Conservation (phyloP, 2,113 vertebrate genomes). For the Puntigrus tetrazona region DNA sequence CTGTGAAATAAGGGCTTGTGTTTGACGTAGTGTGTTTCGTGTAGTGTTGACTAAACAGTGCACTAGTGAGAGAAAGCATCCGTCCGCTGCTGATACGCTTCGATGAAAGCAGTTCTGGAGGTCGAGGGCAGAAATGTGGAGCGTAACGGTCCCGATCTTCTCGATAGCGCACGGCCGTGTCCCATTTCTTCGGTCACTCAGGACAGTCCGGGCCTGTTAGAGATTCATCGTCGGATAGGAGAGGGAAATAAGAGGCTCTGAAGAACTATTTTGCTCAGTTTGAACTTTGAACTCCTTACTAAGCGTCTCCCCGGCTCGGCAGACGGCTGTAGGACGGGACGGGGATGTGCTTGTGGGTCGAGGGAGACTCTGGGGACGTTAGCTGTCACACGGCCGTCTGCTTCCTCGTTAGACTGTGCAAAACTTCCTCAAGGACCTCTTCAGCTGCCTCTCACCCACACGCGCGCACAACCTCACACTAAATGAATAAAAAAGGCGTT, state of each 20-base stretch:
- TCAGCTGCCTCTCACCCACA: neutral
- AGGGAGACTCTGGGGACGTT: neutral
- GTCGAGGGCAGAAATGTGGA: neutral
- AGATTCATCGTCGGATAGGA: neutral
- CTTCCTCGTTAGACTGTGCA: neutral
- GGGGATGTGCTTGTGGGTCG: neutral
- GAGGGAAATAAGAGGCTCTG: neutral
- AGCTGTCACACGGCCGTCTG: neutral
- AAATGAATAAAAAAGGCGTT: neutral
- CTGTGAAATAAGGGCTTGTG: neutral
- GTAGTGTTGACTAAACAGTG: neutral
- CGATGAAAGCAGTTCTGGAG: neutral
- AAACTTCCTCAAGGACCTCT: neutral
- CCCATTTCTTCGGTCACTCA: neutral
- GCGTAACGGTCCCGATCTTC: neutral
- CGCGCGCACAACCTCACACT: neutral
- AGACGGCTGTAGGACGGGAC: neutral
- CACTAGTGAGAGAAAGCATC: neutral
- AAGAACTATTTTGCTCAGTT: neutral
- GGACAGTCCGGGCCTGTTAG: neutral
- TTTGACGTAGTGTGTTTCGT: neutral
- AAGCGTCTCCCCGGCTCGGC: neutral
- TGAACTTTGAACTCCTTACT: neutral
- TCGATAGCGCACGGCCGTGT: neutral
- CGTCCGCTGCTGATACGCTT: neutral